Percentiles rank a stretch among this genome's conserved stretches.
Evolutionary conservation across 2,113 vertebrate genomes (phyloP).

Genomic region (Mesoclemmys tuberculata): DNA sequence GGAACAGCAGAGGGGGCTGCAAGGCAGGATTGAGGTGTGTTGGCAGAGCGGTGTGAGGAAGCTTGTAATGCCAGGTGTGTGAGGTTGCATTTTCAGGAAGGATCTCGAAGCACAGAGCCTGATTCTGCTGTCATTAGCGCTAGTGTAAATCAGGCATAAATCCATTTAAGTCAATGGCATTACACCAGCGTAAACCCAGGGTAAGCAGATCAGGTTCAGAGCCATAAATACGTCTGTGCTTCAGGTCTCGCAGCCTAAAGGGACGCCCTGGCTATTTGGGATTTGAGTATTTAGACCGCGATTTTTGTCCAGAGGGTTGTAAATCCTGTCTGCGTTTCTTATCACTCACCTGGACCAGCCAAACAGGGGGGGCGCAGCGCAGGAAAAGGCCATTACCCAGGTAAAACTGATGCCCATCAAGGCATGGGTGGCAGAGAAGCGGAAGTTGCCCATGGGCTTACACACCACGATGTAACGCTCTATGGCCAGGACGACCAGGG

Average conservation of each 20-base stretch:
- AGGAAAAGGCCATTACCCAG: conserved; percentile 82
- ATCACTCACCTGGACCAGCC: conserved; percentile 83
- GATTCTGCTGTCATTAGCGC: neutral
- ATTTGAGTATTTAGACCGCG: neutral
- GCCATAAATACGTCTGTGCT: neutral
- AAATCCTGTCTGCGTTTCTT: neutral
- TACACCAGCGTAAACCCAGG: neutral
- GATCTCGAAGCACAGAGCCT: neutral
- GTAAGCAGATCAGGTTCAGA: neutral
- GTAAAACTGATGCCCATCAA: conserved; percentile 79
- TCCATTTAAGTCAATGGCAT: neutral
- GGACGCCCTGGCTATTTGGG: neutral
- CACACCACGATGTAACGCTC: conserved; percentile 85
- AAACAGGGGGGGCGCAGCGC: conserved; percentile 78
- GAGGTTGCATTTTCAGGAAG: neutral
- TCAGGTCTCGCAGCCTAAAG: neutral
- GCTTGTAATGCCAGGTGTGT: neutral
- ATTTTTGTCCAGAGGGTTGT: neutral
- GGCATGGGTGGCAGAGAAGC: conserved; percentile 77
- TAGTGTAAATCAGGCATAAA: neutral
- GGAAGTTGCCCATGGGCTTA: conserved; percentile 87
- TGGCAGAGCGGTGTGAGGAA: neutral
- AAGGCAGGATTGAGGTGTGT: no score
- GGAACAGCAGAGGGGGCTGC: neutral
- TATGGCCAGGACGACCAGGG: conserved; percentile 83